Base-by-base conservation (phyloP, 2,113 vertebrate species). In the Rostratula benghalensis region DNA sequence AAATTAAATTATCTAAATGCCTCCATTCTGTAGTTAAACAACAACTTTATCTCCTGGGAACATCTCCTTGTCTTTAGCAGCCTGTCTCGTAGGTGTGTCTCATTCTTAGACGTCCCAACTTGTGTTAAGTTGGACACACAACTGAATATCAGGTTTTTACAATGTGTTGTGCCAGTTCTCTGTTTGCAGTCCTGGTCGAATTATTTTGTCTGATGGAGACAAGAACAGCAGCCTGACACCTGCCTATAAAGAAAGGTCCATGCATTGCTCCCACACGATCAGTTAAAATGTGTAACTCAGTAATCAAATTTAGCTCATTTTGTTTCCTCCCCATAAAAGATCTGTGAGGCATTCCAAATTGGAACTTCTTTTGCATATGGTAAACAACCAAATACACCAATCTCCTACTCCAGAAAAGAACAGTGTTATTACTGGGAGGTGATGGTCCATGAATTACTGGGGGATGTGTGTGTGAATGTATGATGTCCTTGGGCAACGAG, bases 21-120 rank as follows among this genome's bases (percentile, higher is more conserved):
- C 28, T 87, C 95, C 70, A 70, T 73, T 76, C 64, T 59, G 64
- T 41, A 76, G 73, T 93, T 92, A 91, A 95, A 94, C 83, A 94
- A 92, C 76, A 95, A 83, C 50, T 87, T 89, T 92, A 87, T 97
- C 90, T 95, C 68, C 33, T 90, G 68, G 65, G 93, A 97, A 97
- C 51, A 95, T 84, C 82, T 89, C 60, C 61, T 65, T 89, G 76
- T 70, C 82, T 60, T 51, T 64, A 83, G 83, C 28, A 81, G 83
- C 60, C 30, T 69, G 39, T 37, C 73, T 89, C 82, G 57, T 24
- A 59, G 37, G 35, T 41, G n/a, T 27, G 30, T 45, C 83, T 82
- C 87, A n/a, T 74, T 94, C 78, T 56, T 30, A 60, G 80, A 41
- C 5, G 25, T 43, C 64, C 28, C 37, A 33, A 71, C 67, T 78